Percentiles rank a stretch among this genome's conserved stretches.
Conservation (phyloP, 2,113 vertebrate species). For the Pangasianodon gigas region DNA sequence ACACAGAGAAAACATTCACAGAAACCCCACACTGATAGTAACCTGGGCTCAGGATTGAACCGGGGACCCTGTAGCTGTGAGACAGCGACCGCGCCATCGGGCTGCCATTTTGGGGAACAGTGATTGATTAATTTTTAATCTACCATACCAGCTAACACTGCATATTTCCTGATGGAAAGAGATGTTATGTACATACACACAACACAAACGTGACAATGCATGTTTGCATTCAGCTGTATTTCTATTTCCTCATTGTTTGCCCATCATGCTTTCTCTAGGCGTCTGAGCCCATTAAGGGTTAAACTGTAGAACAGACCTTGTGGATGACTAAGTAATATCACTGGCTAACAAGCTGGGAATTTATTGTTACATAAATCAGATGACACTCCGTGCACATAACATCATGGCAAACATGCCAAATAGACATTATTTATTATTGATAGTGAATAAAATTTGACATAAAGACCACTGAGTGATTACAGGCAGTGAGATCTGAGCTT, state of each 20-base stretch:
- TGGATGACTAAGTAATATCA: not conserved
- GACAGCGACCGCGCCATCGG: not conserved
- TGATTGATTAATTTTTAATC: not conserved
- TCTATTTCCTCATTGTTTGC: not conserved
- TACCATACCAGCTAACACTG: not conserved
- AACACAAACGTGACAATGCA: not conserved
- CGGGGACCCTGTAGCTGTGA: not conserved
- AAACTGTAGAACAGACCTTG: not conserved
- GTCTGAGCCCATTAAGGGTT: not conserved
- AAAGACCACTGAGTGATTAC: not conserved
- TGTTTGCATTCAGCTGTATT: not conserved
- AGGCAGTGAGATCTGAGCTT: not conserved
- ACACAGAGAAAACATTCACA: not conserved
- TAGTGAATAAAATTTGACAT: not conserved
- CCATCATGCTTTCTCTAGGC: not conserved
- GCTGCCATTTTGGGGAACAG: not conserved
- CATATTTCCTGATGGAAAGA: not conserved
- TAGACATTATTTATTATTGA: conserved; percentile 4
- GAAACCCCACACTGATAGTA: not conserved
- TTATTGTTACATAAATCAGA: conserved; percentile 17
- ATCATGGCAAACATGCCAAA: not conserved
- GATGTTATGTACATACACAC: not conserved
- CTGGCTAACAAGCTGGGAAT: not conserved
- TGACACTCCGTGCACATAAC: not conserved
- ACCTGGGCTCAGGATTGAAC: not conserved